phyloP scores from a whole-genome alignment of 2,113 vertebrate genomes.

The Vidua chalybeata region DNA sequence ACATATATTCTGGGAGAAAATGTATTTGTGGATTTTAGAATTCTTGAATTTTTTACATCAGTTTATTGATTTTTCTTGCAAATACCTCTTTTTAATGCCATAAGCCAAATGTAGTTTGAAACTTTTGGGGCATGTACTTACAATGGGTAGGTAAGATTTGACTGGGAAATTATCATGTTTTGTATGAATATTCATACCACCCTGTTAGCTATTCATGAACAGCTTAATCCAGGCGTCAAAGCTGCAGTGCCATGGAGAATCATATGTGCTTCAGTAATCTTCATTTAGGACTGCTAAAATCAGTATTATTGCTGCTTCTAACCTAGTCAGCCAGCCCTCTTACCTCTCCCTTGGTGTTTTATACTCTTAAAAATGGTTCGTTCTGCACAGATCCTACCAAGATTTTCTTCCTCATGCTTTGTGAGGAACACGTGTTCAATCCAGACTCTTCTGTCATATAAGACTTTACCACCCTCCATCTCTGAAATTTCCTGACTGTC shows the following conservation, averaged over 20 bases:
- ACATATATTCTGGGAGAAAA: background rate
- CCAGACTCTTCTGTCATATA: background rate
- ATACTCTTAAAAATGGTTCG: background rate
- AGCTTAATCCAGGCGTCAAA: background rate
- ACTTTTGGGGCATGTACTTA: background rate
- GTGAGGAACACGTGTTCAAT: fast-evolving
- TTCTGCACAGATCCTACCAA: background rate
- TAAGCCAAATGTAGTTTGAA: background rate
- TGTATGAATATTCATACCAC: background rate
- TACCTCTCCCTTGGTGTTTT: background rate
- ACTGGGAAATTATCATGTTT: background rate
- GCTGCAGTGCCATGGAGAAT: background rate
- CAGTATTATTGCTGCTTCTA: background rate
- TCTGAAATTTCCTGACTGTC: background rate
- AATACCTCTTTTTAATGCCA: background rate
- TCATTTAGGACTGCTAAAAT: background rate
- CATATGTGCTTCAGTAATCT: background rate
- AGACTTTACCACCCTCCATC: background rate
- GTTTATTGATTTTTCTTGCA: background rate
- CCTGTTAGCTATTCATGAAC: background rate
- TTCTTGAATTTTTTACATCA: background rate
- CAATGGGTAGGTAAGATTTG: background rate
- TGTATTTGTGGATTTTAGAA: background rate
- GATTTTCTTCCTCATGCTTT: background rate
- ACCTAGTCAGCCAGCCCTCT: background rate